Percentiles rank a stretch among this genome's conserved stretches.
Evolutionary conservation across 2,797 vertebrate species (phyloP).

Genomic region (Anabacerthia variegaticeps): DNA sequence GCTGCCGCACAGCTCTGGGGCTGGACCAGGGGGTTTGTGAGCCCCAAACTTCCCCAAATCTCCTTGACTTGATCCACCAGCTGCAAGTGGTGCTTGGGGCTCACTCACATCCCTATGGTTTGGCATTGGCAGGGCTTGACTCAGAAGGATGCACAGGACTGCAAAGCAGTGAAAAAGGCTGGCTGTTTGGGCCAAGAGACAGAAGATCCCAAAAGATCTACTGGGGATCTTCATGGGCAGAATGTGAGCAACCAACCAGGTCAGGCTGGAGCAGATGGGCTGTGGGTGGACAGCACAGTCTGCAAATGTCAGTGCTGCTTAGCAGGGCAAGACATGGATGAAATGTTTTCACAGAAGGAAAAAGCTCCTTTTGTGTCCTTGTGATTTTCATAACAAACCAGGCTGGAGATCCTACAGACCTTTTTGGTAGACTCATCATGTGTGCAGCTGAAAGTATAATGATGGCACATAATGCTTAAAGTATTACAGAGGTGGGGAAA

Average conservation of each 20-base stretch:
- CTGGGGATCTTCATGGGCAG: not conserved
- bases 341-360: not conserved
- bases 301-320: not conserved
- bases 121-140: conserved; percentile 19
- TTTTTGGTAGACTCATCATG: not conserved
- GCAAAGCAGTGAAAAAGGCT: not conserved
- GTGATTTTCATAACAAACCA: not conserved
- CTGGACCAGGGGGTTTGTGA: not conserved
- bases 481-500: not conserved
- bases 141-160: conserved; percentile 16
- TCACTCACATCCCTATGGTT: not conserved
- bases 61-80: not conserved
- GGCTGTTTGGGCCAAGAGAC: conserved; percentile 45
- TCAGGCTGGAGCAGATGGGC: conserved; percentile 15
- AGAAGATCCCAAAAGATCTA: conserved; percentile 18
- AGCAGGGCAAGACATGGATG: not conserved
- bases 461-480: rapidly evolving
- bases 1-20: not conserved
- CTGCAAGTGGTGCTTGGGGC: rapidly evolving
- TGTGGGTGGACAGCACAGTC: not conserved
- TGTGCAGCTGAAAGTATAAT: rapidly evolving
- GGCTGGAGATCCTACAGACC: not conserved
- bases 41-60: not conserved
- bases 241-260: not conserved
- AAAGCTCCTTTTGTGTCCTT: not conserved